Evolutionary conservation across 2,888 invertebrate genomes (phyloP).

Genomic region (Cosmorhoe ocellata): DNA sequence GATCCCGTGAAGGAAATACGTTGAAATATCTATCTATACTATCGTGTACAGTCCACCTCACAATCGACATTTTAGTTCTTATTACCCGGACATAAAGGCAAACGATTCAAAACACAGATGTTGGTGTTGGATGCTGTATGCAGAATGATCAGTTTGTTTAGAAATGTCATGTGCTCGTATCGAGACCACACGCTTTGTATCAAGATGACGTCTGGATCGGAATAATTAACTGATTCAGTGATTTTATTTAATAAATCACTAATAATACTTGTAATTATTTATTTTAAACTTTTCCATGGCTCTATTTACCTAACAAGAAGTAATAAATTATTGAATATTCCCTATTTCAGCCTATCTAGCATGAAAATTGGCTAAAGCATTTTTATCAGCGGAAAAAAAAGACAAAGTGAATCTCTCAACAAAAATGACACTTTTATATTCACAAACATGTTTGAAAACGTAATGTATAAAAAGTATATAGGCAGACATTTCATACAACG

Average conservation of each 20-base stretch:
- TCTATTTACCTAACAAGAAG: too few relatives aligned
- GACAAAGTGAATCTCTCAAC: too few relatives aligned
- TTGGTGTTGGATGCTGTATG: slow-evolving; percentile 23
- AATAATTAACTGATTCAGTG: slow-evolving; percentile 4
- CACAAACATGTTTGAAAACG: too few relatives aligned
- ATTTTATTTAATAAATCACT: too few relatives aligned
- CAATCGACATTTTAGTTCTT: slow-evolving; percentile 2
- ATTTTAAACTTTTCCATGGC: too few relatives aligned
- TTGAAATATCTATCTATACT: slow-evolving; percentile 53
- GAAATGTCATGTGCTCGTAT: slow-evolving; percentile 67
- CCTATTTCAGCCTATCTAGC: too few relatives aligned
- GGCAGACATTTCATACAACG: too few relatives aligned
- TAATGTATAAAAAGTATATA: too few relatives aligned
- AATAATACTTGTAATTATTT: neutral
- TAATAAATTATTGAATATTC: too few relatives aligned
- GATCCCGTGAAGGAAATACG: slow-evolving; percentile 57
- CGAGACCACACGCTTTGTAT: slow-evolving; percentile 64
- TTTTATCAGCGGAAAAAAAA: too few relatives aligned
- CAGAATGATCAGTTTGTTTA: slow-evolving; percentile 71
- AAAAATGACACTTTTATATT: too few relatives aligned
- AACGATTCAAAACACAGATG: slow-evolving; percentile 3
- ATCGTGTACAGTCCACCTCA: slow-evolving; percentile 32
- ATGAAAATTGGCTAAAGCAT: too few relatives aligned
- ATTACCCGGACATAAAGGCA: slow-evolving; percentile 8
- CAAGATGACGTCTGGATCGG: slow-evolving; percentile 42